Evolutionary conservation across 2,797 vertebrate species (phyloP).

Genomic region (Phoxinus dragarum): DNA sequence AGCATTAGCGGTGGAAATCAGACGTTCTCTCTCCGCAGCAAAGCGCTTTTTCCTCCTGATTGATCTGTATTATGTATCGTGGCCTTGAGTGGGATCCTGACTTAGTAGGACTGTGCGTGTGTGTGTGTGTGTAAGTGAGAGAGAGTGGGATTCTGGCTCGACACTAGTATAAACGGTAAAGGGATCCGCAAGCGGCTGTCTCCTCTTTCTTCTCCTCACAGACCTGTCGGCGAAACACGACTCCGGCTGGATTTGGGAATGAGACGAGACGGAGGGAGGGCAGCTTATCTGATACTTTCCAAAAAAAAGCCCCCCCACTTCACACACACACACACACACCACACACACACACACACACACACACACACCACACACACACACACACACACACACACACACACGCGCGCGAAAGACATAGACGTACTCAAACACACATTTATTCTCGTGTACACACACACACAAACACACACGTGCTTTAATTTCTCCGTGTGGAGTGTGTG

Average conservation of each 20-base stretch:
- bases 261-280: constrained; percentile 75
- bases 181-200: constrained; percentile 81
- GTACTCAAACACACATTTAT: constrained; percentile 5
- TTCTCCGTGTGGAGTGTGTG: constrained; percentile 80
- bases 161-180: constrained; percentile 97
- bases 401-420: constrained; percentile 25
- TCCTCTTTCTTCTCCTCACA: constrained; percentile 92
- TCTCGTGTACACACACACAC: neutral
- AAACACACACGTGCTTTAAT: constrained; percentile 72
- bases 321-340: neutral
- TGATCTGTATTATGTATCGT: constrained; percentile 91
- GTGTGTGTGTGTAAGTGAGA: constrained; percentile 10
- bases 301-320: constrained; percentile 76
- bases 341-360: constrained; percentile 17
- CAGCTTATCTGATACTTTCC: constrained; percentile 95
- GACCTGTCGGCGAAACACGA: constrained; percentile 93
- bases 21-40: constrained; percentile 52
- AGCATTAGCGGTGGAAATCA: constrained; percentile 60
- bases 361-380: constrained; percentile 11
- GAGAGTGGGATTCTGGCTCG: constrained; percentile 92
- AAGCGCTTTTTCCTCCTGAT: constrained; percentile 76
- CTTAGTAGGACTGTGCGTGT: constrained; percentile 74
- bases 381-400: constrained; percentile 17
- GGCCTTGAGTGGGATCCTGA: constrained; percentile 94
- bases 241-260: constrained; percentile 95